Evolutionary conservation across 2,888 invertebrate species (phyloP).

Genomic region (Galerucella calmariensis): DNA sequence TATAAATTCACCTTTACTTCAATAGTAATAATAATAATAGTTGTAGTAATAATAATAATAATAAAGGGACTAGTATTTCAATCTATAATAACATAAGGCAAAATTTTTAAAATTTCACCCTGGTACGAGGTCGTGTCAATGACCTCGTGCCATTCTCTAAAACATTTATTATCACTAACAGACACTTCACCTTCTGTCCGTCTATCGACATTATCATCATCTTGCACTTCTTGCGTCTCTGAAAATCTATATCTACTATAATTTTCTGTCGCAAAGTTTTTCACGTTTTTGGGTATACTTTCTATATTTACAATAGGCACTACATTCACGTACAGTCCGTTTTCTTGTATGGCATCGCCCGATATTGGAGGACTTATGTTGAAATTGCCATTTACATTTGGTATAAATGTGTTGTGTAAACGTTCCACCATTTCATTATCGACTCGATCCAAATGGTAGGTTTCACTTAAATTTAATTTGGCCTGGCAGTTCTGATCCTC

Average conservation of each 20-base stretch:
- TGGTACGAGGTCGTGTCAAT: constrained; percentile 78
- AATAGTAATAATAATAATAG: constrained; percentile 26
- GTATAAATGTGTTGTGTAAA: constrained; percentile 61
- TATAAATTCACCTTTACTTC: constrained; percentile 16
- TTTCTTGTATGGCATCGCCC: constrained; percentile 43
- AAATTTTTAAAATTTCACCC: constrained; percentile 85
- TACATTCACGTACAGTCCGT: constrained; percentile 61
- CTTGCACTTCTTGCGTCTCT: constrained; percentile 49
- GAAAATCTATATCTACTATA: constrained; percentile 63
- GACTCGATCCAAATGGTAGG: constrained; percentile 67
- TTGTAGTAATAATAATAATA: constrained; percentile 9
- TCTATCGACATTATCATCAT: constrained; percentile 43
- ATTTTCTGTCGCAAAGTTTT: constrained; percentile 60
- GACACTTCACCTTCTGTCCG: constrained; percentile 48
- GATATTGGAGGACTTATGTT: constrained; percentile 49
- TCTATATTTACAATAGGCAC: constrained; percentile 65
- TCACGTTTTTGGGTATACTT: constrained; percentile 56
- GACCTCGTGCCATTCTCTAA: constrained; percentile 94
- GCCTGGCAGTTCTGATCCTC: constrained; percentile 70
- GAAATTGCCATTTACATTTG: constrained; percentile 61
- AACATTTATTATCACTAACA: constrained; percentile 62
- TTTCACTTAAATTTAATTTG: constrained; percentile 65
- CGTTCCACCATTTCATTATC: constrained; percentile 66
- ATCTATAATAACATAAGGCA: constrained; percentile 98
- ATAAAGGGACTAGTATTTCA: constrained; percentile 64